phyloP scores from a whole-genome alignment of 2,888 invertebrate species.

The Synanthedon myopaeformis region DNA sequence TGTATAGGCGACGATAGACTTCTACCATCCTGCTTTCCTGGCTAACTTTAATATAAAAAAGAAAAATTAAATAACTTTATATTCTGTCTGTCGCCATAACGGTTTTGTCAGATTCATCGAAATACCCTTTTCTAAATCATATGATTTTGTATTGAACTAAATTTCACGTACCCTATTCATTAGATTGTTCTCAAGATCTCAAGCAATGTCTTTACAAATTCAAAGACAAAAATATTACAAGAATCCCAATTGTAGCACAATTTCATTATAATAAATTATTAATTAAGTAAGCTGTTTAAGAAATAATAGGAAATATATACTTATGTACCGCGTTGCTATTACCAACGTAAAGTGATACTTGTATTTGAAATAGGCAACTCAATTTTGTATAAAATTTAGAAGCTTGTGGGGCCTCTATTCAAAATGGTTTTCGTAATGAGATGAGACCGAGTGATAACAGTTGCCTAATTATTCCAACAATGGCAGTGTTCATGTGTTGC shows the following conservation, averaged over 20 bases:
- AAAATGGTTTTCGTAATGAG: conserved; percentile 14
- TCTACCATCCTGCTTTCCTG: no score
- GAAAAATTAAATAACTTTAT: no score
- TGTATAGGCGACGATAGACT: no score
- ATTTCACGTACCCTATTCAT: no score
- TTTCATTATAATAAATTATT: conserved; percentile 12
- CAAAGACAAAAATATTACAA: neutral
- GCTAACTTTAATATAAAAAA: no score
- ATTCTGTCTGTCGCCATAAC: no score
- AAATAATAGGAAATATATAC: conserved; percentile 15
- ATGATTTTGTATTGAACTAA: no score
- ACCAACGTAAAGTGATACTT: conserved; percentile 21
- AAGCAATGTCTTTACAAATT: no score
- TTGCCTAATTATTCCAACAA: conserved; percentile 57
- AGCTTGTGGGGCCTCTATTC: neutral
- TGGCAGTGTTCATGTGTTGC: conserved; percentile 30
- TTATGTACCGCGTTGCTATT: conserved; percentile 1
- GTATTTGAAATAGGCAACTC: no score
- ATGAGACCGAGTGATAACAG: conserved; percentile 45
- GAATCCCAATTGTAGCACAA: neutral
- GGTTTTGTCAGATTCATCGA: no score
- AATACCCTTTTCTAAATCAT: no score
- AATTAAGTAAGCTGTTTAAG: conserved; percentile 20
- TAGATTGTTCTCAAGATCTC: no score
- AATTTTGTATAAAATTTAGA: neutral